Evolutionary conservation across 92 coral and sea anemone genomes (phyloP).

Genomic region (Desmophyllum pertusum): DNA sequence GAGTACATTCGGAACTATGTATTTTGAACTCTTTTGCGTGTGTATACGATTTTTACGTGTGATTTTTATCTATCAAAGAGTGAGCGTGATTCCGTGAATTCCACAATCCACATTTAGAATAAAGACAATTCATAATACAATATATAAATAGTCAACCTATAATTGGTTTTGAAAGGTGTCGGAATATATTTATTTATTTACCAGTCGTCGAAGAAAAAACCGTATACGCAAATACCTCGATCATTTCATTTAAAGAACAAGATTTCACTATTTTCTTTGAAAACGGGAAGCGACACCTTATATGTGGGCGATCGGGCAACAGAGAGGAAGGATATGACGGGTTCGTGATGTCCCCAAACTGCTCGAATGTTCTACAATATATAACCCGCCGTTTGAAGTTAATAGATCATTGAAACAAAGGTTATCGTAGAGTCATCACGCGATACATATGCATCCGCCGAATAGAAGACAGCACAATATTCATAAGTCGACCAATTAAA

Average conservation of each 20-base stretch:
- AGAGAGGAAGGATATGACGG: neutral
- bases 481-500: neutral
- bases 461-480: neutral
- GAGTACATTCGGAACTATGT: neutral
- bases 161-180: neutral
- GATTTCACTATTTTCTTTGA: neutral
- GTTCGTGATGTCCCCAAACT: neutral
- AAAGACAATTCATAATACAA: neutral
- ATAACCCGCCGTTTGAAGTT: neutral
- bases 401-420: constrained; percentile 5
- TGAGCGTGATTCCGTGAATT: neutral
- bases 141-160: neutral
- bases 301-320: neutral
- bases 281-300: neutral
- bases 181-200: neutral
- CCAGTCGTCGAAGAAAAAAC: neutral
- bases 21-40: neutral
- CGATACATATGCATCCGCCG: constrained; percentile 14
- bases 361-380: constrained; percentile 9
- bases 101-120: neutral
- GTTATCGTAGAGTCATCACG: constrained; percentile 35
- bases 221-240: neutral
- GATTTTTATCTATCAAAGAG: no score
- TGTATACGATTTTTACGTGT: no score
- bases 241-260: neutral